A percentile compares a stretch with the other conserved stretches of the same genome.
phyloP scores from a whole-genome alignment of 2,113 vertebrate species.

The Barnardius zonarius region DNA sequence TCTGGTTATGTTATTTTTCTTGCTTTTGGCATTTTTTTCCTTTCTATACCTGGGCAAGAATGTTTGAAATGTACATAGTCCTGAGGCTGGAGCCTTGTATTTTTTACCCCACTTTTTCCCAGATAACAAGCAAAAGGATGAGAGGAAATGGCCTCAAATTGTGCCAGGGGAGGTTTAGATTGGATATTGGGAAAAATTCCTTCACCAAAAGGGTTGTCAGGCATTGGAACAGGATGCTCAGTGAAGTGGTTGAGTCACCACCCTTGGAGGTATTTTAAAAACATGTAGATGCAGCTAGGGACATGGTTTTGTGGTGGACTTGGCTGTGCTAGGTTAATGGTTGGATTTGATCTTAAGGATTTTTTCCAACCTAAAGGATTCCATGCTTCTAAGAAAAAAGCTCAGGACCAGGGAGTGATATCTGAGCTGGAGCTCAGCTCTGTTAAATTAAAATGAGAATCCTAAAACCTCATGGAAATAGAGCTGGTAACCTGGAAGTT shows the following conservation, averaged over 20 bases:
- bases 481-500: neutral
- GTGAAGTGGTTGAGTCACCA: neutral
- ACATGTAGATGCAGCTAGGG: neutral
- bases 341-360: neutral
- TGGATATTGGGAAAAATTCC: neutral
- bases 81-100: neutral
- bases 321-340: accelerated
- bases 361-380: neutral
- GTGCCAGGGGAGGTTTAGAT: neutral
- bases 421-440: neutral
- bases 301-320: neutral
- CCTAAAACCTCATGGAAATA: neutral
- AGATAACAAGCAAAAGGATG: neutral
- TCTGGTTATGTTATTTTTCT: neutral
- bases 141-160: neutral
- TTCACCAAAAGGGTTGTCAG: neutral
- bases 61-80: neutral
- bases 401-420: neutral
- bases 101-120: neutral
- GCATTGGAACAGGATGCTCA: neutral
- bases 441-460: neutral
- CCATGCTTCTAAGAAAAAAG: neutral
- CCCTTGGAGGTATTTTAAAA: neutral
- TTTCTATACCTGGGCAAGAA: neutral
- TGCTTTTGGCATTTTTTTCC: neutral